A percentile compares a stretch with the other conserved stretches of the same genome.
phyloP scores from a whole-genome alignment of 2,113 vertebrate species.

The Caloenas nicobarica region DNA sequence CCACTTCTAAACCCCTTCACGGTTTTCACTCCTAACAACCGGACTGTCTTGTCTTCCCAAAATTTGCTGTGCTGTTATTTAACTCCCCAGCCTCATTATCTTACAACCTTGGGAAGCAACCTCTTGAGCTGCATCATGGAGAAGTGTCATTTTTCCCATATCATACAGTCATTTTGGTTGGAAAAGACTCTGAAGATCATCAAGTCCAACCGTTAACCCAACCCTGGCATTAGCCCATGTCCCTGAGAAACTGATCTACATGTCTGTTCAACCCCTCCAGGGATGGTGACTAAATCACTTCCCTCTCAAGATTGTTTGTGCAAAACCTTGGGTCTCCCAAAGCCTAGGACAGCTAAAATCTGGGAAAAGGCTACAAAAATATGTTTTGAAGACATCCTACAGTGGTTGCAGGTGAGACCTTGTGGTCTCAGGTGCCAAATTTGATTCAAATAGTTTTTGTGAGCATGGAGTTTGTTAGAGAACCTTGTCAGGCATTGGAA shows the following conservation, averaged over 20 bases:
- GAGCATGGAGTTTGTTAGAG: background rate
- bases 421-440: background rate
- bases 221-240: too few species aligned
- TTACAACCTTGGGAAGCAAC: background rate
- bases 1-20: background rate
- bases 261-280: too few species aligned
- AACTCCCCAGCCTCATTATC: background rate
- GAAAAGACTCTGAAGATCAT: too few species aligned
- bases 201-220: too few species aligned
- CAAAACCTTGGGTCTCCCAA: background rate
- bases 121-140: background rate
- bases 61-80: background rate
- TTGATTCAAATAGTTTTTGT: accelerated
- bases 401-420: background rate
- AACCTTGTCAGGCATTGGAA: too few species aligned
- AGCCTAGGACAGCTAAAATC: background rate
- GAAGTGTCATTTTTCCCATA: background rate
- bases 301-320: background rate
- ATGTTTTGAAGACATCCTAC: accelerated
- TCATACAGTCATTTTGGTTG: too few species aligned
- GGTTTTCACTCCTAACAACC: background rate
- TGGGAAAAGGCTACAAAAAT: background rate
- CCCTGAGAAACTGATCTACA: too few species aligned
- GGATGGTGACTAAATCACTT: too few species aligned
- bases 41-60: background rate